Conservation (phyloP, 1,140 invertebrate genomes). For the Tribolium castaneum region DNA sequence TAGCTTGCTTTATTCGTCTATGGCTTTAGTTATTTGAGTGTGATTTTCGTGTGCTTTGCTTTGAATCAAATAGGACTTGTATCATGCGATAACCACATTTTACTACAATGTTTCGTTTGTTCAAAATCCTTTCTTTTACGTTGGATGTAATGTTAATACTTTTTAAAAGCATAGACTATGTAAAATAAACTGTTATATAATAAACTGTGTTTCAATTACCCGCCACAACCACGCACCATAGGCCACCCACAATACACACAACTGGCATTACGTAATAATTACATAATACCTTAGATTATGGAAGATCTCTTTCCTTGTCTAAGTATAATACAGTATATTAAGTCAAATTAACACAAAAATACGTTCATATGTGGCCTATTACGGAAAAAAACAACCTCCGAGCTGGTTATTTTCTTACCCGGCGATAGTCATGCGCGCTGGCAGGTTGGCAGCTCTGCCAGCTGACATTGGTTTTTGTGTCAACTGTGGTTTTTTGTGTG, state of each 20-base stretch:
- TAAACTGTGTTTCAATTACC: background rate
- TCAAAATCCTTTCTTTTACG: background rate
- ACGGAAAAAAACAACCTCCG: no score
- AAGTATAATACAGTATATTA: no score
- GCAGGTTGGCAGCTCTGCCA: background rate
- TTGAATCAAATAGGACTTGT: slow-evolving; percentile 11
- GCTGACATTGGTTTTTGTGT: slow-evolving; percentile 11
- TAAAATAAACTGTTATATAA: slow-evolving; percentile 44
- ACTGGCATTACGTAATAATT: background rate
- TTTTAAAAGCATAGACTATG: slow-evolving; percentile 41
- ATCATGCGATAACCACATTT: slow-evolving; percentile 20
- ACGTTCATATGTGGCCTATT: no score
- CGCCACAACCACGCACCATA: background rate
- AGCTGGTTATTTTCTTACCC: no score
- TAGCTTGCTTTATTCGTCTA: slow-evolving; percentile 40
- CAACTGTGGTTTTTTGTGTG: background rate
- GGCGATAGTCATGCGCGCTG: background rate
- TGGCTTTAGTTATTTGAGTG: slow-evolving; percentile 21
- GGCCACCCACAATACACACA: background rate
- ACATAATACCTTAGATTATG: no score
- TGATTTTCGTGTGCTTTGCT: slow-evolving; percentile 40
- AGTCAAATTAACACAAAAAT: no score
- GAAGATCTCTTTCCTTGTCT: no score
- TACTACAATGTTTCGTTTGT: slow-evolving; percentile 12
- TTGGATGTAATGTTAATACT: slow-evolving; percentile 30